Base-by-base conservation (phyloP, 2,888 invertebrate genomes). In the Eudemis profundana region DNA sequence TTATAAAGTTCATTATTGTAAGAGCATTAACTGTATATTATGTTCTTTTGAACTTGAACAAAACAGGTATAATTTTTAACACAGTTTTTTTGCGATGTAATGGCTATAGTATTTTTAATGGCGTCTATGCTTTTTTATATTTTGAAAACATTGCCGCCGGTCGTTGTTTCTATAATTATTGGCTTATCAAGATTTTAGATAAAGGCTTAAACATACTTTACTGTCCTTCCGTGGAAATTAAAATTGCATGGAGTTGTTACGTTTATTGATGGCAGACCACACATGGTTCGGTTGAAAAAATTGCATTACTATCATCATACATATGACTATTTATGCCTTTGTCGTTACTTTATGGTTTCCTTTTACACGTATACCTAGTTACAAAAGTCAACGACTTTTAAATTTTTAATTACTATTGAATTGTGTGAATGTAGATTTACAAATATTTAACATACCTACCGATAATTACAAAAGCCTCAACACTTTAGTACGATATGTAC, bases 151-250 rank as follows among this genome's bases (percentile, higher is more conserved):
- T 87, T 87, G 79, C 82, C 78, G 79, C 75, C 79, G 78, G 76
- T 79, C 78, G 77, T 74, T 84, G 79, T 83, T 86, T 83, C 84
- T 78, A 85, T 85, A 91, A 90, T 91, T 90, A 90, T 76, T 70
- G 70, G 71, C 78, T 81, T 91, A 90, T 91, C 90, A 80, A 83
- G 91, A 91, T 91, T 82, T 80, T 78, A 82, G 90, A 91, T 90
- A 89, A 84, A 81, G 69, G 74, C 71, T 75, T 78, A 84, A 83
- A 81, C 57, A 82, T 82, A 80, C 72, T 82, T 85, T 83, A 70
- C 72, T 83, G 83, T 88, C 86, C 86, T 84, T 89, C 87, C 85
- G 83, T 78, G 78, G 68, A 70, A 76, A 79, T 83, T 75, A 76
- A 77, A 78, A 75, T 73, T 50, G 66, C 60, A 66, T 68, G 53